Base-by-base conservation (phyloP, 1,140 invertebrate species). In the Zaprionus camerounensis region DNA sequence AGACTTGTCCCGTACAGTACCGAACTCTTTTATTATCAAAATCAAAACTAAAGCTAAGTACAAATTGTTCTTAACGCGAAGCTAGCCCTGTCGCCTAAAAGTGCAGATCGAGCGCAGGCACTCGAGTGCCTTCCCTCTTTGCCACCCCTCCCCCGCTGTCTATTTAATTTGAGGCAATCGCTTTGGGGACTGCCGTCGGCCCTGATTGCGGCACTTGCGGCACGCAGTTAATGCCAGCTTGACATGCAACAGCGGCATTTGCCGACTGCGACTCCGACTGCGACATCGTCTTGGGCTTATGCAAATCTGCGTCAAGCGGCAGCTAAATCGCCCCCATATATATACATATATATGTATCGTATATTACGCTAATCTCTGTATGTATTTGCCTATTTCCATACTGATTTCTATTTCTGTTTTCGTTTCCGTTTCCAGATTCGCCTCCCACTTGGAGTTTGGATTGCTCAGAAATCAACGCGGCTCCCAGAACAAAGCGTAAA, bases 181-280 rank as follows among this genome's bases (percentile, higher is more conserved):
- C 66, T 44, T 59, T 58, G 55, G 67, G 67, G 44, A 64, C 53
- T 38, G 22, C 31, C 31, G 31, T 34, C 31, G 15, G 61, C 38
- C 57, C 44, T 72, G 69, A 66, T 72, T 66, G 69, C 46, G 55
- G 31, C 31, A 34, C 9, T 34, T 34, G 31, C 31, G 17, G 57
- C 41, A 72, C 34, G 61, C 76, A 65, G 62, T 74, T 83, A 77
- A 83, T 83, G 77, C 49, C 53, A 56, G 44, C 64, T 80, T 80
- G 81, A 74, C 81, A 83, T 83, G 81, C 81, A 64, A 83, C 51
- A 46, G 34, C n/a, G 53, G 12, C 59, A 74, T 78, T 78, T 74
- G 62, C 58, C 20, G 28, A 31, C 24, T 41, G n/a, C n/a, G n/a
- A n/a, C n/a, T n/a, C n/a, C n/a, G n/a, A n/a, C n/a, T n/a, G 7